Percentiles rank a stretch among this genome's conserved stretches.
These are phyloP conservation scores for Motacilla alba DNA, from an alignment of 2,113 vertebrate species.

Conservation along the genomic window DNA sequence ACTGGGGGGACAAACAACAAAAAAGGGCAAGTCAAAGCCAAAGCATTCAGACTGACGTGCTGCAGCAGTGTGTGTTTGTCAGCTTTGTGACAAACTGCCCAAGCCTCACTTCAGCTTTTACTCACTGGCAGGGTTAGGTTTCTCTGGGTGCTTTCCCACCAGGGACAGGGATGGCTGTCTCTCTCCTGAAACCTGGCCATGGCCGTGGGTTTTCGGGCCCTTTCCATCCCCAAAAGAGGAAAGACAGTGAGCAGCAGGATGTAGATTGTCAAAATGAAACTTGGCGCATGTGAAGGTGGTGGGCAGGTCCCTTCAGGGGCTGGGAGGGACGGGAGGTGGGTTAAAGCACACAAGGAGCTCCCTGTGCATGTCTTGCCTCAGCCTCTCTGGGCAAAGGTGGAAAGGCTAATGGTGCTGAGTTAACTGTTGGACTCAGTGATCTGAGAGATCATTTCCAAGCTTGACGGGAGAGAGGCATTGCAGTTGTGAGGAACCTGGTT, in stretches of 20 bases:
- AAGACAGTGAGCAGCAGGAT: background rate
- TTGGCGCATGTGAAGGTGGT: fast-evolving
- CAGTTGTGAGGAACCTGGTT: background rate
- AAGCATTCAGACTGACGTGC: background rate
- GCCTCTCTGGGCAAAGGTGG: background rate
- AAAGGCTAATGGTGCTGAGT: background rate
- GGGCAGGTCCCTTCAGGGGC: background rate
- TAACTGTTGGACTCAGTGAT: background rate
- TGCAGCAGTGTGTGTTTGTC: background rate
- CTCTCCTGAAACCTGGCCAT: background rate
- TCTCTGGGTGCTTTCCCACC: background rate
- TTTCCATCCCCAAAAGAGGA: background rate
- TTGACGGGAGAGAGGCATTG: background rate
- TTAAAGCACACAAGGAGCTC: background rate
- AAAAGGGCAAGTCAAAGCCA: background rate
- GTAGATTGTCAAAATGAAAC: background rate
- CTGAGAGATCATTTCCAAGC: background rate
- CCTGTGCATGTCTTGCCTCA: background rate
- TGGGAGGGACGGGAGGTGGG: background rate
- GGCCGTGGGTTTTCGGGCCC: fast-evolving
- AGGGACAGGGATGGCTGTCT: background rate
- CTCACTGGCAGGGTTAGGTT: background rate
- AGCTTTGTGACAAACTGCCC: background rate
- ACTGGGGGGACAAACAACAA: background rate
- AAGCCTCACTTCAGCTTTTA: background rate